These are phyloP conservation scores for Malurus melanocephalus DNA, from an alignment of 2,113 vertebrate species.

Conservation along the genomic window DNA sequence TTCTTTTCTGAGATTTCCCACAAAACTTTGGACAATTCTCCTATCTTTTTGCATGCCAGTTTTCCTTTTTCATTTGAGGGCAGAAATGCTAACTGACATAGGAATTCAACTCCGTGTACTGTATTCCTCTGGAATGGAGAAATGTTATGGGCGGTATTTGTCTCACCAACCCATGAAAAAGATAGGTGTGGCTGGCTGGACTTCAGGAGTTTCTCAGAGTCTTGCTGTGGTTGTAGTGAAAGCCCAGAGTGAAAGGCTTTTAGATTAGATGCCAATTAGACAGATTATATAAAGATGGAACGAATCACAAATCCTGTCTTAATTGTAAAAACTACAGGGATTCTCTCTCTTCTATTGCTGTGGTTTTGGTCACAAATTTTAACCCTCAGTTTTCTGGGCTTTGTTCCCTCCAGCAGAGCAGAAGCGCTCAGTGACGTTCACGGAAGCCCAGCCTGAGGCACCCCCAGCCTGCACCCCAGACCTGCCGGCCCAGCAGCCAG, in stretches of 20 bases:
- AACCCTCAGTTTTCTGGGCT: background rate
- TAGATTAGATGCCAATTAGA: background rate
- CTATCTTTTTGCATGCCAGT: background rate
- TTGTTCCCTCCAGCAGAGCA: slow-evolving; percentile 79
- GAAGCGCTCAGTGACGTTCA: slow-evolving; percentile 96
- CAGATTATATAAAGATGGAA: background rate
- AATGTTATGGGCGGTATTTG: background rate
- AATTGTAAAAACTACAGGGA: background rate
- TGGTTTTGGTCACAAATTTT: background rate
- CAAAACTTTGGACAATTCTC: background rate
- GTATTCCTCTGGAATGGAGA: background rate
- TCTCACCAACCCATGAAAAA: background rate
- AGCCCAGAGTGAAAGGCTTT: background rate
- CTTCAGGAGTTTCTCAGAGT: background rate
- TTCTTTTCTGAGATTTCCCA: background rate
- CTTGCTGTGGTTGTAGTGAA: background rate
- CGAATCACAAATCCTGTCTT: background rate
- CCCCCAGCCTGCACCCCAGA: background rate
- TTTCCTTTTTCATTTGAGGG: background rate
- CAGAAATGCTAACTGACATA: background rate
- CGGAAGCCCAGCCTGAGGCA: slow-evolving; percentile 76
- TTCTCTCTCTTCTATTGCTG: background rate
- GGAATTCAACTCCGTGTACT: background rate
- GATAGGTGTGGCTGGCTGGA: background rate
- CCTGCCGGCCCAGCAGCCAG: background rate